These are phyloP conservation scores for Plebejus anna DNA, from an alignment of 2,888 invertebrate genomes.

Conservation along the genomic window DNA sequence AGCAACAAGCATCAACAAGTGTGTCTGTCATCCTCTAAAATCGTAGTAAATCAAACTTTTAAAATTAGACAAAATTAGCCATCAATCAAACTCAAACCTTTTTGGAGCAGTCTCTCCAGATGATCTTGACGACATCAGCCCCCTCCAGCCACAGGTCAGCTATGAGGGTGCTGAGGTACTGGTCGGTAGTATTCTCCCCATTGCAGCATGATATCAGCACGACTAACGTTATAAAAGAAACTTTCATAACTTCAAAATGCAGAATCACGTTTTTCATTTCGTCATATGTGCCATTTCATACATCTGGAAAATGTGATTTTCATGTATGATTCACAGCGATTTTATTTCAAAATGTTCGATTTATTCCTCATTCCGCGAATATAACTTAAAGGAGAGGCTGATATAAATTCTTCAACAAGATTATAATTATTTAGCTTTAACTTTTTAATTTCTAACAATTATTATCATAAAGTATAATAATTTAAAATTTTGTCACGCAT, in stretches of 20 bases:
- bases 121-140: conserved; percentile 62
- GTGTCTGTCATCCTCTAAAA: neutral
- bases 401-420: too few relatives aligned
- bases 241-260: conserved; percentile 46
- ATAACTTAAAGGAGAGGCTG: neutral
- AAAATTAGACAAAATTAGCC: neutral
- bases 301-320: conserved; percentile 29
- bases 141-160: conserved; percentile 75
- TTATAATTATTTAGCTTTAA: too few relatives aligned
- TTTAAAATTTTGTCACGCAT: too few relatives aligned
- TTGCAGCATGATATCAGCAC: conserved; percentile 47
- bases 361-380: neutral
- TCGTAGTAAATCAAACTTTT: neutral
- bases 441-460: too few relatives aligned
- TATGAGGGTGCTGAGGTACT: conserved; percentile 61
- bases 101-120: conserved; percentile 75
- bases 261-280: conserved; percentile 54
- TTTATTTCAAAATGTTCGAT: conserved; percentile 14
- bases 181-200: conserved; percentile 56
- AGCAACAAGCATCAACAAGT: too few relatives aligned
- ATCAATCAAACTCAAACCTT: conserved; percentile 52
- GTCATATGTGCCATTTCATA: conserved; percentile 51
- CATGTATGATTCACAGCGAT: neutral
- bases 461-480: too few relatives aligned
- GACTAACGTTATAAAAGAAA: conserved; percentile 46